Base-by-base conservation (phyloP, 2,888 invertebrate genomes). In the Xestia rhomboidea region DNA sequence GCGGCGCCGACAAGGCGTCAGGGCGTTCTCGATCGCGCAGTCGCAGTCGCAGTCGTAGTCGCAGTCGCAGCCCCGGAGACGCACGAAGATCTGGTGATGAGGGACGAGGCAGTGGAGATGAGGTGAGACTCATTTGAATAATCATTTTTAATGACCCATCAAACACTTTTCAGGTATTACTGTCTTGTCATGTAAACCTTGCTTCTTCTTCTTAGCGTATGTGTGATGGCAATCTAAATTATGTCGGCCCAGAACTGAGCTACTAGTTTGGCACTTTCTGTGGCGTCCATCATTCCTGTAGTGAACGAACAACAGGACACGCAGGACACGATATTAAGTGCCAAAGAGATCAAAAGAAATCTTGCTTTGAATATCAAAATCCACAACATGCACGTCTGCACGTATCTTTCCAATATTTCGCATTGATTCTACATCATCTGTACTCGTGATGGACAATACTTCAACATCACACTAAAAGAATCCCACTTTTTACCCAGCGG, bases 11-110 rank as follows among this genome's bases (percentile, higher is more conserved):
- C 77, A 95, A 95, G 88, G 94, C 90, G 24, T 92, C 91, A 79
- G 89, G 66, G 0, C 84, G 90, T 38, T 91, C 92, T 10, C 89
- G 93, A 67, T 93, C 93, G 54, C 91, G 93, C 77, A 91, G 92
- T 30, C 89, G 93, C 69, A 93, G 92, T 60, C 91, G 93, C 77
- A 91, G 92, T 54, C 91, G 94, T 11, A 94, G 94, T 13, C 89
- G 92, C 86, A 64, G 92, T 68, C 4, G 89, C 91, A 84, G 85
- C 18, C 44, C 93, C 0, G 95, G 93, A n/a, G 96, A 95, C 60
- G 95, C 93, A 3, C 87, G 94, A 0, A 93, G 95, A 24, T 96
- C 95, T 0, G 97, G 96, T 41, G 97, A 96, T 67, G 97, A 97
- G 75, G 97, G 89, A 0, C 92, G 90, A 60, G 89, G 95, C 73